phyloP scores from a whole-genome alignment of 1,140 invertebrate genomes.

The Calephelis nemesis region DNA sequence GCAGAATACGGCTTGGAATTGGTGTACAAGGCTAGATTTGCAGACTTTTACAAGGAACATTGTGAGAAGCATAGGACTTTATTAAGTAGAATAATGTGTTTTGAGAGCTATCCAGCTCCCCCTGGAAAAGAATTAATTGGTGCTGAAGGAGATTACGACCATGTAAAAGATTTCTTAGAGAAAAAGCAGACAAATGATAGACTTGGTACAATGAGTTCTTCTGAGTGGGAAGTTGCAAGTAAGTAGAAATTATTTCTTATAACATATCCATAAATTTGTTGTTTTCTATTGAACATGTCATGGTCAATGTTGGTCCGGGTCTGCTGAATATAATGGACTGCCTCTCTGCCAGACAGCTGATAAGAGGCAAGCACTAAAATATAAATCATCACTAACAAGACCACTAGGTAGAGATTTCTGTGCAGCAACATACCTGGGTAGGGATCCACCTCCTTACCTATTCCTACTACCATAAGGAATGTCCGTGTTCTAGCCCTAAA shows the following conservation, averaged over 20 bases:
- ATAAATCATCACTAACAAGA: too few species aligned
- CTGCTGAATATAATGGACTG: too few species aligned
- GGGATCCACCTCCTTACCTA: too few species aligned
- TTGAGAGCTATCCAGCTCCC: constrained; percentile 84
- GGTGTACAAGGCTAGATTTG: constrained; percentile 86
- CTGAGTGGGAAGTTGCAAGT: constrained; percentile 97
- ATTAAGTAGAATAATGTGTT: constrained; percentile 87
- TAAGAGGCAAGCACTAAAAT: too few species aligned
- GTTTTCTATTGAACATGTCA: too few species aligned
- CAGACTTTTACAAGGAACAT: constrained; percentile 88
- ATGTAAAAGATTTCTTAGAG: constrained; percentile 83
- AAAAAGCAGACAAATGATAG: constrained; percentile 53
- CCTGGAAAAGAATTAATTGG: constrained; percentile 80
- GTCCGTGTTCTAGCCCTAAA: too few species aligned
- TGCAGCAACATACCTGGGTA: too few species aligned
- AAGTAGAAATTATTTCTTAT: constrained; percentile 58
- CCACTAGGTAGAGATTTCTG: too few species aligned
- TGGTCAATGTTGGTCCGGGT: too few species aligned
- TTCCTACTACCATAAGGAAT: too few species aligned
- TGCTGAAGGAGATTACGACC: constrained; percentile 84
- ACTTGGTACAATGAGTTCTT: constrained; percentile 91
- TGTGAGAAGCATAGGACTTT: constrained; percentile 82
- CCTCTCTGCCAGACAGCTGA: too few species aligned
- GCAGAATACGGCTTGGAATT: constrained; percentile 90
- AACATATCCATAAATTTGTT: too few species aligned